phyloP scores from a whole-genome alignment of 2,797 vertebrate genomes.

The Tolypeutes matacus region DNA sequence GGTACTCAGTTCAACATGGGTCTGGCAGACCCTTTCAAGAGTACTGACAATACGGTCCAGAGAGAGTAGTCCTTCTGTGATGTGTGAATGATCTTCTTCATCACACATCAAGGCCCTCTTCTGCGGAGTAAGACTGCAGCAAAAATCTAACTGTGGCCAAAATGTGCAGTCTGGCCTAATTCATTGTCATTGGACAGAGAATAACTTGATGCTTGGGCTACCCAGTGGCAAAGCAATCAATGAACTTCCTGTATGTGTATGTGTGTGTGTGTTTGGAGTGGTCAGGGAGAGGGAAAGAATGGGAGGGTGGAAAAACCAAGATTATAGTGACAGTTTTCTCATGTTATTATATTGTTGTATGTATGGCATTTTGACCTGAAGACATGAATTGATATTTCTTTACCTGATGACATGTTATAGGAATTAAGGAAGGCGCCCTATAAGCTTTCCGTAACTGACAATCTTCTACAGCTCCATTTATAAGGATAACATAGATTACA shows the following conservation, averaged over 20 bases:
- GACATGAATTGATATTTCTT: background rate
- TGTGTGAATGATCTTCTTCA: background rate
- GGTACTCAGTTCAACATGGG: background rate
- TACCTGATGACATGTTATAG: slow-evolving; percentile 86
- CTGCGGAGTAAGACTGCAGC: background rate
- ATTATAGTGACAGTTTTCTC: background rate
- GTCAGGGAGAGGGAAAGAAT: background rate
- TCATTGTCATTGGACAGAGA: background rate
- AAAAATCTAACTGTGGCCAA: slow-evolving; percentile 14
- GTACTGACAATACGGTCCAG: background rate
- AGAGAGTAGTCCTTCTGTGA: background rate
- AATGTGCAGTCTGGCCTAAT: background rate
- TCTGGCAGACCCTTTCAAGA: background rate
- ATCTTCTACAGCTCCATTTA: slow-evolving; percentile 85
- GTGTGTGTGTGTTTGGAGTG: background rate
- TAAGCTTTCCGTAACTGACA: slow-evolving; percentile 80
- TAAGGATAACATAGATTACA: slow-evolving; percentile 84
- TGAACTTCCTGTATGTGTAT: background rate
- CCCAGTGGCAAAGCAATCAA: background rate
- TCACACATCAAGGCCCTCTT: background rate
- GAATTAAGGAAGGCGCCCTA: slow-evolving; percentile 85
- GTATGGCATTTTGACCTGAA: background rate
- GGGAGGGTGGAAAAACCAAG: background rate
- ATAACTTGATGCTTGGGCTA: background rate
- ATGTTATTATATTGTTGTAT: background rate